Conservation (phyloP, 2,888 invertebrate species). For the Cyrtodaria siliqua region DNA sequence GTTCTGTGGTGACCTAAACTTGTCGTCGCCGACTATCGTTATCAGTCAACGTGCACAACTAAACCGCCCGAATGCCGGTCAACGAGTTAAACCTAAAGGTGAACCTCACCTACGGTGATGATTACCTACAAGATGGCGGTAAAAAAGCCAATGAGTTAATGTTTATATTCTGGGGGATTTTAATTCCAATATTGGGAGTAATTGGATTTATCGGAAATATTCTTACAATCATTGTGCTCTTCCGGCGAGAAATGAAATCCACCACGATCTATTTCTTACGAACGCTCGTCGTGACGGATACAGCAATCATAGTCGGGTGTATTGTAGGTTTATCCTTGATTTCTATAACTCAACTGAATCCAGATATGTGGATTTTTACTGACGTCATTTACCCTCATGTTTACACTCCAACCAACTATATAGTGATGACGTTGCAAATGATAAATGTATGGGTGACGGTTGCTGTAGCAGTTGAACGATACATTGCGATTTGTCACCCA, state of each 20-base stretch:
- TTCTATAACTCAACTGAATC: conserved; percentile 67
- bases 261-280: conserved; percentile 79
- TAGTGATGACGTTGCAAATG: conserved; percentile 81
- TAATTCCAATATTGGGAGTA: conserved; percentile 75
- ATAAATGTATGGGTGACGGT: conserved; percentile 83
- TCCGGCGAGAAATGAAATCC: conserved; percentile 81
- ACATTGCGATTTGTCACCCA: conserved; percentile 83
- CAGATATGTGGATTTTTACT: conserved; percentile 69
- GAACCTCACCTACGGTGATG: conserved; percentile 74
- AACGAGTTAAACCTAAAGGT: conserved; percentile 76
- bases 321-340: conserved; percentile 67
- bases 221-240: conserved; percentile 81
- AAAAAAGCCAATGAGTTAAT: conserved; percentile 64
- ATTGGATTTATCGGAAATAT: conserved; percentile 81
- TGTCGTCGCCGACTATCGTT: too few species aligned
- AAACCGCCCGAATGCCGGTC: conserved; percentile 28
- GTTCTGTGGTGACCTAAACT: too few species aligned
- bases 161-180: conserved; percentile 79
- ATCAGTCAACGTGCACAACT: too few species aligned
- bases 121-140: conserved; percentile 66
- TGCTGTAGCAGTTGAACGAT: conserved; percentile 82
- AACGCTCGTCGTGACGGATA: conserved; percentile 79
- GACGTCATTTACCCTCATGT: conserved; percentile 78
- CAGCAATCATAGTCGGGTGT: conserved; percentile 71
- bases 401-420: conserved; percentile 77